These are phyloP conservation scores for Listronotus oregonensis DNA, from an alignment of 1,140 invertebrate genomes.

Conservation along the genomic window DNA sequence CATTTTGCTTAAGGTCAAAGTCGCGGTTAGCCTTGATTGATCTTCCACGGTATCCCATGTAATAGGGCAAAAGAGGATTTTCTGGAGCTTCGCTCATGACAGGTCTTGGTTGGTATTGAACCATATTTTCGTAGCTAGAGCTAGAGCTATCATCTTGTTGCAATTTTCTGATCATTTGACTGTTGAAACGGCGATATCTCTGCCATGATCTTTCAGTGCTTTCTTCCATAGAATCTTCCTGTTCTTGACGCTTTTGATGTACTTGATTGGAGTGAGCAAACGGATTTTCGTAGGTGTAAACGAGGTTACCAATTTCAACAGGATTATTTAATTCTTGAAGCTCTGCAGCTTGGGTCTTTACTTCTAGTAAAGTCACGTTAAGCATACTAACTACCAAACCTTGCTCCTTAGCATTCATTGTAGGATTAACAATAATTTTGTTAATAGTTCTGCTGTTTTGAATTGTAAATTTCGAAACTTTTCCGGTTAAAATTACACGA, in stretches of 20 bases:
- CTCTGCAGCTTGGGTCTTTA: constrained; percentile 41
- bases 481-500: constrained; percentile 61
- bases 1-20: constrained; percentile 52
- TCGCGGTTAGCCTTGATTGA: constrained; percentile 52
- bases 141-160: neutral
- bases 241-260: constrained; percentile 17
- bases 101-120: constrained; percentile 52
- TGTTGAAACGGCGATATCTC: neutral
- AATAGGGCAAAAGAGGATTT: constrained; percentile 59
- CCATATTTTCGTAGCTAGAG: neutral
- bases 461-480: constrained; percentile 63
- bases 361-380: constrained; percentile 59
- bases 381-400: constrained; percentile 65
- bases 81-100: constrained; percentile 56
- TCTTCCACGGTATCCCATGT: constrained; percentile 60
- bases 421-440: constrained; percentile 62
- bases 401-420: constrained; percentile 57
- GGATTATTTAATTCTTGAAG: constrained; percentile 44
- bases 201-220: constrained; percentile 5
- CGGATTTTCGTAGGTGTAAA: constrained; percentile 61
- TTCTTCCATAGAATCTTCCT: constrained; percentile 26
- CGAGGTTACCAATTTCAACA: constrained; percentile 61
- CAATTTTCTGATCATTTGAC: neutral
- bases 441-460: constrained; percentile 66
- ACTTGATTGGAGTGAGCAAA: constrained; percentile 44